Evolutionary conservation across 2,888 invertebrate genomes (phyloP).

Genomic region (Bombyx huttoni): DNA sequence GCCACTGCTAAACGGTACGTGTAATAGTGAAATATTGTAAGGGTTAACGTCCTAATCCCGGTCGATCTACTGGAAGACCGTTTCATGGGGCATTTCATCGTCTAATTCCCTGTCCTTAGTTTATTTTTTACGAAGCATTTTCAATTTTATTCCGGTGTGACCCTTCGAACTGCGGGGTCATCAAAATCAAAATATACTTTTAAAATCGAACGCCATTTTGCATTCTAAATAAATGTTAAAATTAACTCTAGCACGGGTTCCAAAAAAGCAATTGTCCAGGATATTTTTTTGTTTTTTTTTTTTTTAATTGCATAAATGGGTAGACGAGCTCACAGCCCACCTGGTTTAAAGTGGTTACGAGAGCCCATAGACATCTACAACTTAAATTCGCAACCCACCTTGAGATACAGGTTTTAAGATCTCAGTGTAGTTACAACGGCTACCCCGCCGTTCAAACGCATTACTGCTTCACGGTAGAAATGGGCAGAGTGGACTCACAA

Average conservation of each 20-base stretch:
- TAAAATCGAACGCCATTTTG: too few relatives aligned
- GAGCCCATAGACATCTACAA: too few relatives aligned
- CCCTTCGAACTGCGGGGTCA: not conserved
- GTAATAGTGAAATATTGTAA: conserved; percentile 23
- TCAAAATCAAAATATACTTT: not conserved
- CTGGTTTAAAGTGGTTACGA: too few relatives aligned
- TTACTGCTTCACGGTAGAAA: too few relatives aligned
- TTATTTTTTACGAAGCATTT: not conserved
- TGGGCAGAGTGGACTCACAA: too few relatives aligned
- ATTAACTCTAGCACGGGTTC: not conserved
- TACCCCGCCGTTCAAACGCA: too few relatives aligned
- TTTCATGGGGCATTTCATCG: conserved; percentile 3
- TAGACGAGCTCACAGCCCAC: too few relatives aligned
- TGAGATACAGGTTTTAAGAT: too few relatives aligned
- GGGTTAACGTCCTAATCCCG: conserved; percentile 25
- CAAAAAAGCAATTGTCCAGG: not conserved
- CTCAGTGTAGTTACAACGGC: too few relatives aligned
- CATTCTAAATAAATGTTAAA: not conserved
- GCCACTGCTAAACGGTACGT: conserved; percentile 19
- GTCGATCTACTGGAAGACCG: conserved; percentile 25
- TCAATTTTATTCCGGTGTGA: not conserved
- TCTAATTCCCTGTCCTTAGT: not conserved
- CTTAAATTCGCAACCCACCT: too few relatives aligned
- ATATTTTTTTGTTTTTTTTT: too few relatives aligned
- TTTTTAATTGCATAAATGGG: too few relatives aligned